Base-by-base conservation (phyloP, 1,140 invertebrate genomes). In the Drosophila nigromelanica region DNA sequence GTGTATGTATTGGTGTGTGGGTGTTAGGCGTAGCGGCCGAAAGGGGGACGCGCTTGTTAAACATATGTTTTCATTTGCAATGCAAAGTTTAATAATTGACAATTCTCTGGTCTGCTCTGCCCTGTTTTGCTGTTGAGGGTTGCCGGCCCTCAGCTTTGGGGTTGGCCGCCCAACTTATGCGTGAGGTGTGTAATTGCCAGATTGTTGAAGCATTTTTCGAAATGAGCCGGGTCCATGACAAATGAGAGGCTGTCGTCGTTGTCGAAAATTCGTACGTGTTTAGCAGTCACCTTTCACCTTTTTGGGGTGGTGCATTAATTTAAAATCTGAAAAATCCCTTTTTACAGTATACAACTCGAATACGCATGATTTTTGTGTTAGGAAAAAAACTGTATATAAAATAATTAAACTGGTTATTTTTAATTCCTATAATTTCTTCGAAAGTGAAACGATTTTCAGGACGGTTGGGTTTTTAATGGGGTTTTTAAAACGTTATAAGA, bases 61-160 rank as follows among this genome's bases (percentile, higher is more conserved):
- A 87, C 82, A 87, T 87, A 87, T 87, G 82, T 87, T 87, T 87
- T 87, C 82, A 87, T 89, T 87, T 87, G 82, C 83, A 82, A 86
- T 87, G 82, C 82, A 86, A 86, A 86, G 82, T 86, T 86, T 82
- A 82, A 87, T 87, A 87, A 87, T 87, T 87, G 82, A 82, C 82
- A 87, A 81, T 75, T 56, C 78, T 64, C 40, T 56, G 40, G 54
- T 30, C 39, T 27, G 54, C n/a, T 21, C 39, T 18, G 40, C 24
- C 18, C 11, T 1, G 18, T 40, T 35, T 4, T 40, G 47, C 47
- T 42, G 42, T 64, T 75, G 48, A 67, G 69, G 78, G 66, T 80
- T 76, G 72, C 72, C 80, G 21, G 52, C 21, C 12, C 6, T 55
- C 39, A 2, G 40, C 6, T 58, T 14, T 12, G 14, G 37, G 18